Percentiles rank a stretch among this genome's conserved stretches.
Conservation (phyloP, 2,797 vertebrate species). For the Arnoldichthys spilopterus region DNA sequence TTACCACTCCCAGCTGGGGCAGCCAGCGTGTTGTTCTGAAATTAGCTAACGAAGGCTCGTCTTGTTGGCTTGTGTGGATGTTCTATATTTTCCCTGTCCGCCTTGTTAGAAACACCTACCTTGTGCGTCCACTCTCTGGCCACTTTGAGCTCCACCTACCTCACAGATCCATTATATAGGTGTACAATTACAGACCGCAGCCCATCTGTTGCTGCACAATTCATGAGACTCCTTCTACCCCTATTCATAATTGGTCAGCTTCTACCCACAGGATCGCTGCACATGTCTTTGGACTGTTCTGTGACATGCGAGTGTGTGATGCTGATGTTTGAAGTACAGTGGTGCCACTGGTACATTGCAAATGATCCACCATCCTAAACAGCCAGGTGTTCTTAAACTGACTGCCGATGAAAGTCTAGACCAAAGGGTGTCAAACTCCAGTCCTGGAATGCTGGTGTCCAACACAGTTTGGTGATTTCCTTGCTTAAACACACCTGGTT, state of each 20-base stretch:
- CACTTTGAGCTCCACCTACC: too few relatives aligned
- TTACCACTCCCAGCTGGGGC: conserved; percentile 9
- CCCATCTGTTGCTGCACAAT: background rate
- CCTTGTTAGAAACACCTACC: background rate
- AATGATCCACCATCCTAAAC: too few relatives aligned
- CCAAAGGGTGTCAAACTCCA: too few relatives aligned
- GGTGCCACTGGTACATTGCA: too few relatives aligned
- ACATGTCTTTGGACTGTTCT: background rate
- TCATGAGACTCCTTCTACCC: background rate
- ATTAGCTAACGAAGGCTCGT: conserved; percentile 13
- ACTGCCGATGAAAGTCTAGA: too few relatives aligned
- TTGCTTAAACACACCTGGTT: too few relatives aligned
- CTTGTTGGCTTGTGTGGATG: background rate
- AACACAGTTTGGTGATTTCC: too few relatives aligned
- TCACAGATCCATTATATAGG: background rate
- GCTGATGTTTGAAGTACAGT: too few relatives aligned
- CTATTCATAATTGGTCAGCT: background rate
- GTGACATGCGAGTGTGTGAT: too few relatives aligned
- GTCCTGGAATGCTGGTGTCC: too few relatives aligned
- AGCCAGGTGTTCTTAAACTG: too few relatives aligned
- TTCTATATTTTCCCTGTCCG: background rate
- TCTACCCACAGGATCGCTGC: background rate
- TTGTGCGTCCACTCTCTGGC: background rate
- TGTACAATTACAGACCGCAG: background rate
- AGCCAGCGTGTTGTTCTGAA: background rate